Percentiles rank a stretch among this genome's conserved stretches.
These are phyloP conservation scores for Deilephila porcellus DNA, from an alignment of 2,888 invertebrate genomes.

Conservation along the genomic window DNA sequence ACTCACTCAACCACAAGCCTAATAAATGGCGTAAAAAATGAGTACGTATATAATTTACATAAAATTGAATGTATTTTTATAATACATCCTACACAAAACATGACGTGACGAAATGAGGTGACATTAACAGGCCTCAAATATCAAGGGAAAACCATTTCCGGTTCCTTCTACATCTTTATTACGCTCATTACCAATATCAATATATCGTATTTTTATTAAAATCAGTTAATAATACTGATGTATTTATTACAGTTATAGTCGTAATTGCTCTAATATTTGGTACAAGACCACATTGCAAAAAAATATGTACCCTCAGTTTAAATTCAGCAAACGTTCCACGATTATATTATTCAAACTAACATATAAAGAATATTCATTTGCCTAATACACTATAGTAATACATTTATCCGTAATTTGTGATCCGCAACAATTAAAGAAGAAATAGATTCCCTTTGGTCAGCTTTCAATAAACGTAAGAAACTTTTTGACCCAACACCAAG, in stretches of 20 bases:
- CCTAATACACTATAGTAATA: no score
- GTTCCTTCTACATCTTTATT: conserved; percentile 38
- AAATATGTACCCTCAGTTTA: background rate
- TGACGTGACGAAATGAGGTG: conserved; percentile 17
- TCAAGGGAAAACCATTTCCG: conserved; percentile 46
- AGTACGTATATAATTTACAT: conserved; percentile 10
- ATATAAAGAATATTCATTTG: no score
- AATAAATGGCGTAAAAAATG: background rate
- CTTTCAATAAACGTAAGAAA: no score
- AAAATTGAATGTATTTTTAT: background rate
- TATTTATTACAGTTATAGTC: background rate
- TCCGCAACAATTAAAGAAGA: no score
- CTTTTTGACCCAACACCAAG: no score
- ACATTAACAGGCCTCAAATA: conserved; percentile 42
- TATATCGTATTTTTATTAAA: background rate
- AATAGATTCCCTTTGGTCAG: no score
- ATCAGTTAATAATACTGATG: background rate
- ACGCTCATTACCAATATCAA: conserved; percentile 17
- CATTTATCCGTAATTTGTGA: no score
- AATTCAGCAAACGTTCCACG: background rate
- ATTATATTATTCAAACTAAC: no score
- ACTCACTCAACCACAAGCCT: background rate
- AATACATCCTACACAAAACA: conserved; percentile 18
- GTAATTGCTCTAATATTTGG: background rate
- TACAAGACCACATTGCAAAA: no score